phyloP scores from a whole-genome alignment of 2,113 vertebrate species.

The Takifugu bimaculatus region DNA sequence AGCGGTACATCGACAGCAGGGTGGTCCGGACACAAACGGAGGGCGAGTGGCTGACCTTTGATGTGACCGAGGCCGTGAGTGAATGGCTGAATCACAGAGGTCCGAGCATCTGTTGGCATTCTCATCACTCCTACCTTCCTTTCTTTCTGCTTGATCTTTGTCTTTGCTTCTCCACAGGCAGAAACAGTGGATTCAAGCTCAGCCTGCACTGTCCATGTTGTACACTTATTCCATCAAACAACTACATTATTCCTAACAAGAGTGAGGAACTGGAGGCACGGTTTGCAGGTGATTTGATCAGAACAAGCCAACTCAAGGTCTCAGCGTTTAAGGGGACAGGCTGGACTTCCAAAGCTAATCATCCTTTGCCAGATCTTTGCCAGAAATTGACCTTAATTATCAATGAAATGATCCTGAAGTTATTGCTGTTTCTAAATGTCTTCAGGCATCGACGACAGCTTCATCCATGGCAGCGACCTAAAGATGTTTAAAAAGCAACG shows the following conservation, averaged over 20 bases:
- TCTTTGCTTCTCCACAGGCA: constrained; percentile 80
- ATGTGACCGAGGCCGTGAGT: constrained; percentile 91
- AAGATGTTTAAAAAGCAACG: constrained; percentile 59
- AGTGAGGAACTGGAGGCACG: constrained; percentile 93
- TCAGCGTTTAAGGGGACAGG: too few species aligned
- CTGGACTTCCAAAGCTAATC: too few species aligned
- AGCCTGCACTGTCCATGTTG: constrained; percentile 96
- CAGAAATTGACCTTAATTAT: too few species aligned
- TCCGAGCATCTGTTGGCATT: constrained; percentile 48
- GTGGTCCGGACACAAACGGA: constrained; percentile 91
- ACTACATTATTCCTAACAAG: constrained; percentile 98
- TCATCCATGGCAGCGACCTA: constrained; percentile 55
- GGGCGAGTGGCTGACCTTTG: constrained; percentile 95
- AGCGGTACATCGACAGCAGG: constrained; percentile 96
- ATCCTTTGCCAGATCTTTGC: too few species aligned
- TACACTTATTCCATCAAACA: constrained; percentile 92
- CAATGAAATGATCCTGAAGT: too few species aligned
- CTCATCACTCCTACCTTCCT: too few species aligned
- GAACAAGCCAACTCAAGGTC: background rate
- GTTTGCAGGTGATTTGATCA: constrained; percentile 85
- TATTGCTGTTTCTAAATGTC: background rate
- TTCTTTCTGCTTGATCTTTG: background rate
- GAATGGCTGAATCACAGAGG: constrained; percentile 97
- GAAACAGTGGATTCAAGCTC: constrained; percentile 97
- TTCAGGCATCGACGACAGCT: constrained; percentile 76